phyloP scores from a whole-genome alignment of 1,140 invertebrate genomes.

The Aricia agestis region DNA sequence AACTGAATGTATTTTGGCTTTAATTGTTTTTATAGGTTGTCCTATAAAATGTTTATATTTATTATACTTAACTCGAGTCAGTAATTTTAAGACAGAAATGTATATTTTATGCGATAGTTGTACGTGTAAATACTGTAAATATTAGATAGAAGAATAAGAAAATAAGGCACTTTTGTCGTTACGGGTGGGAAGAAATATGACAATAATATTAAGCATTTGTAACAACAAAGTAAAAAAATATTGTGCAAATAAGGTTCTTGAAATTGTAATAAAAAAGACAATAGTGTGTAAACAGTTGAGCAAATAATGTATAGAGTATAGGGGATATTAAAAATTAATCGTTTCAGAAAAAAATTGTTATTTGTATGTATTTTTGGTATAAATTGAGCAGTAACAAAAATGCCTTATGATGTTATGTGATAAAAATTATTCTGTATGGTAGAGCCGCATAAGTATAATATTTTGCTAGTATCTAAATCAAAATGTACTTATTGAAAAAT shows the following conservation, averaged over 20 bases:
- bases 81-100: constrained; percentile 67
- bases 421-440: neutral
- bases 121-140: constrained; percentile 54
- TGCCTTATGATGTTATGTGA: constrained; percentile 29
- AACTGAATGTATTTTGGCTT: constrained; percentile 59
- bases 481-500: no score
- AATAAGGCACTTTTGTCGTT: constrained; percentile 18
- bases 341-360: neutral
- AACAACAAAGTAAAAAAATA: neutral
- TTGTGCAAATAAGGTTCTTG: neutral
- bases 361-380: neutral
- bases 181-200: neutral
- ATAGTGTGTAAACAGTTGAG: no score
- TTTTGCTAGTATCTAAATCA: no score
- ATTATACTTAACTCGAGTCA: constrained; percentile 70
- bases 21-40: constrained; percentile 38
- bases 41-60: constrained; percentile 46
- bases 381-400: constrained; percentile 1
- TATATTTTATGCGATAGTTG: constrained; percentile 51
- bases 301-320: no score
- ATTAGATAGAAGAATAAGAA: constrained; percentile 26
- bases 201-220: neutral
- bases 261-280: neutral
- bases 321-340: neutral
- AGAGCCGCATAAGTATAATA: no score